Percentiles rank a stretch among this genome's conserved stretches.
These are phyloP conservation scores for Platyrinchus mystaceus DNA, from an alignment of 2,797 vertebrate species.

Conservation along the genomic window DNA sequence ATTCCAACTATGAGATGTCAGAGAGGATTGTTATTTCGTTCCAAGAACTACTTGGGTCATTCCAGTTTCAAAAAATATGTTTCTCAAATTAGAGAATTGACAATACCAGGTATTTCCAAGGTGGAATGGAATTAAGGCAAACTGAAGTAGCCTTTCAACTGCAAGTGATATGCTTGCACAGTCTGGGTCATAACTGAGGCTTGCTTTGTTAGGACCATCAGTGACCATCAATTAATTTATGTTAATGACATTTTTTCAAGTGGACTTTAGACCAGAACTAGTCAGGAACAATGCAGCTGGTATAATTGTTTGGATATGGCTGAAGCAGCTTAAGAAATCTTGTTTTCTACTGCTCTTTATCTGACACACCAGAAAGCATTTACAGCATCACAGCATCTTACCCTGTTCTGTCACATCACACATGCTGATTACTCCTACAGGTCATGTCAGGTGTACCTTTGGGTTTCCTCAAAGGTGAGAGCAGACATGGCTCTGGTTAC, in stretches of 20 bases:
- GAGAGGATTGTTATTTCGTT: fast-evolving
- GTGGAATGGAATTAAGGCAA: background rate
- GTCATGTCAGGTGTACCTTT: fast-evolving
- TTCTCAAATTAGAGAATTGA: background rate
- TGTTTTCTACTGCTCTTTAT: background rate
- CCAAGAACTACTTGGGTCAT: background rate
- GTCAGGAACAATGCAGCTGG: fast-evolving
- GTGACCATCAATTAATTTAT: background rate
- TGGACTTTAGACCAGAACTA: fast-evolving
- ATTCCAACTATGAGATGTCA: background rate
- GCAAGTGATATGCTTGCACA: background rate
- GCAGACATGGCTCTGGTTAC: fast-evolving
- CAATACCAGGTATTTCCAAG: background rate
- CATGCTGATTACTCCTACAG: background rate
- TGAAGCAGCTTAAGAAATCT: background rate
- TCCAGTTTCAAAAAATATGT: background rate
- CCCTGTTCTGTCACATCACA: conserved; percentile 70
- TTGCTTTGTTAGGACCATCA: background rate
- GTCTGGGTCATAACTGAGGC: no score
- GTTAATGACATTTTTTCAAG: background rate
- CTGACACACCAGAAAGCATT: conserved; percentile 76
- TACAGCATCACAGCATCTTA: conserved; percentile 75
- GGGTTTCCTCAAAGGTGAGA: background rate
- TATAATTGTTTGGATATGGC: fast-evolving
- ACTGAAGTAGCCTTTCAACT: background rate